Evolutionary conservation across 2,888 invertebrate genomes (phyloP).

Genomic region (Cosmia trapezina): DNA sequence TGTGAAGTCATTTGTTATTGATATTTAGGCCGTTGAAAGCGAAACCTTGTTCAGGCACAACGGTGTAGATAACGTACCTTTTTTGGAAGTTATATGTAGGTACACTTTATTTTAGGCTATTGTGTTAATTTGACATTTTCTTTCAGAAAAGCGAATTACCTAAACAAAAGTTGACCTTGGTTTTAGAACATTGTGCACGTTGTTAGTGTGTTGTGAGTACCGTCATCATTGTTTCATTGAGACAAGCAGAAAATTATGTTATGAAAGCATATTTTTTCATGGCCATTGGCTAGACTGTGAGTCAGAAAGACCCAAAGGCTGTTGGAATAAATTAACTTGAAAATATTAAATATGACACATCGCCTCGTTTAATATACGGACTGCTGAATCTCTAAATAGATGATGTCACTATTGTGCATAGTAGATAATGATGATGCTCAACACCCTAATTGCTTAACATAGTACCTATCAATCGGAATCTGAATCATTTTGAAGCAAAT

Average conservation of each 20-base stretch:
- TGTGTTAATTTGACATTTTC: slow-evolving; percentile 19
- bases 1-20: slow-evolving; percentile 64
- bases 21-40: slow-evolving; percentile 56
- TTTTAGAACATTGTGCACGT: slow-evolving; percentile 7
- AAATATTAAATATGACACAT: slow-evolving; percentile 31
- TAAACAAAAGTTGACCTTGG: slow-evolving; percentile 10
- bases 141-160: slow-evolving; percentile 1
- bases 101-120: slow-evolving; percentile 9
- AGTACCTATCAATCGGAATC: too few relatives aligned
- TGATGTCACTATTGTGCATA: slow-evolving; percentile 31
- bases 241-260: neutral
- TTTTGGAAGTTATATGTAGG: slow-evolving; percentile 25
- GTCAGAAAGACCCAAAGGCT: slow-evolving; percentile 31
- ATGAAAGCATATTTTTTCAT: slow-evolving; percentile 15
- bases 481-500: too few relatives aligned
- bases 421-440: slow-evolving; percentile 2
- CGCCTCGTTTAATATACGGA: neutral
- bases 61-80: slow-evolving; percentile 23
- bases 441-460: too few relatives aligned
- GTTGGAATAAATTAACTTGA: slow-evolving; percentile 45
- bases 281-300: slow-evolving; percentile 48
- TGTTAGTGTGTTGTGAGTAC: too few relatives aligned
- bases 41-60: slow-evolving; percentile 32
- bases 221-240: slow-evolving; percentile 15
- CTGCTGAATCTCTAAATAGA: slow-evolving; percentile 22